These are phyloP conservation scores for Lordiphosa collinella DNA, from an alignment of 1,140 invertebrate species.

Conservation along the genomic window DNA sequence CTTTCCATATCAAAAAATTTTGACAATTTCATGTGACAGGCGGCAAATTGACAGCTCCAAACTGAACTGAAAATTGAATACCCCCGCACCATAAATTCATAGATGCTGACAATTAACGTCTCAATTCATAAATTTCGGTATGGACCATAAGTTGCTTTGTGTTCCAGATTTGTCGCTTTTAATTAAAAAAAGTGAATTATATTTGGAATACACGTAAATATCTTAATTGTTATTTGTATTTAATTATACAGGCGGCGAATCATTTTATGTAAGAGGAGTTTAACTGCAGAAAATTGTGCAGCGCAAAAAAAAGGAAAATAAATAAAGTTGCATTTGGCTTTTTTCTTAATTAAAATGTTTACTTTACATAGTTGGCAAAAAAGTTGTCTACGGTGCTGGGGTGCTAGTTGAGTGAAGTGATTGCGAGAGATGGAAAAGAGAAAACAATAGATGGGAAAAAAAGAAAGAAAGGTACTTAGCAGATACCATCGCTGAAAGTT, in stretches of 20 bases:
- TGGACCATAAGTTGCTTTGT: slow-evolving; percentile 10
- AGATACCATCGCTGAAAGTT: too few species aligned
- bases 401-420: background rate
- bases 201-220: slow-evolving; percentile 10
- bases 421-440: slow-evolving; percentile 1
- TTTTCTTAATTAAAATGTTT: slow-evolving; percentile 47
- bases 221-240: slow-evolving; percentile 64
- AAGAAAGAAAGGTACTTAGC: too few species aligned
- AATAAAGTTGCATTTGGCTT: slow-evolving; percentile 23
- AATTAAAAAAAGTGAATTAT: slow-evolving; percentile 62
- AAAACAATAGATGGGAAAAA: background rate
- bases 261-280: slow-evolving; percentile 9
- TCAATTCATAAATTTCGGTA: slow-evolving; percentile 61
- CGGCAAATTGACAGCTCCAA: slow-evolving; percentile 35
- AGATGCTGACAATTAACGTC: slow-evolving; percentile 56
- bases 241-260: slow-evolving; percentile 48
- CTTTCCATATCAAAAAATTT: slow-evolving; percentile 37
- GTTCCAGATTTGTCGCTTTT: slow-evolving; percentile 32
- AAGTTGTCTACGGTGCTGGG: too few species aligned
- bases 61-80: slow-evolving; percentile 1
- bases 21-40: slow-evolving; percentile 62
- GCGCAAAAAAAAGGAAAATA: slow-evolving; percentile 24
- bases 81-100: background rate
- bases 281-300: slow-evolving; percentile 27
- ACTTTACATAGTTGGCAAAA: slow-evolving; percentile 40